These are phyloP conservation scores for Telmatochromis bifrenatus DNA, from an alignment of 2,113 vertebrate genomes.

Conservation along the genomic window DNA sequence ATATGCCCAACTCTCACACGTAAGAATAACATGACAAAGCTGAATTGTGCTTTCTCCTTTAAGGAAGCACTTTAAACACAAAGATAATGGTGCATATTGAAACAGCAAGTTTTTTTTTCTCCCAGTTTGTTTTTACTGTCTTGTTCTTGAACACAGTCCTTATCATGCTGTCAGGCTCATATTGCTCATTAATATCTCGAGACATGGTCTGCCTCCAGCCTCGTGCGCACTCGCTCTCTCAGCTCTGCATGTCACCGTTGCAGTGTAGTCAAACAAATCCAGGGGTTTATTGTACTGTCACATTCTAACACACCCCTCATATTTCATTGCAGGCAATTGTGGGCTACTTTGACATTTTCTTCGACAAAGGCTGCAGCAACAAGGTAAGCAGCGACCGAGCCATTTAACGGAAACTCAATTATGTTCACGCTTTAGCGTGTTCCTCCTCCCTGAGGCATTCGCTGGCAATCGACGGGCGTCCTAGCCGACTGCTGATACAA, in stretches of 20 bases:
- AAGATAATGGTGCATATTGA: not conserved
- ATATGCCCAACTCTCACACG: not conserved
- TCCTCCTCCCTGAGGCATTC: constrained; percentile 62
- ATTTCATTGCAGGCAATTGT: constrained; percentile 83
- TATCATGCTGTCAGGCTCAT: not conserved
- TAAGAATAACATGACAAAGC: not conserved
- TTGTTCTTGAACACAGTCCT: not conserved
- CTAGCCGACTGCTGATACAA: constrained; percentile 69
- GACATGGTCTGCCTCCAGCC: not conserved
- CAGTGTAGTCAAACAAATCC: constrained; percentile 46
- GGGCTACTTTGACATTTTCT: constrained; percentile 94
- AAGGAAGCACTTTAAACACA: not conserved
- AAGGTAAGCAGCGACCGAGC: constrained; percentile 74
- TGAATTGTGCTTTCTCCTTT: not conserved
- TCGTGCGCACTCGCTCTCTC: not conserved
- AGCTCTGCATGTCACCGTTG: not conserved
- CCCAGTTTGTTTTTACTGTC: not conserved
- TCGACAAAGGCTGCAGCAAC: constrained; percentile 84
- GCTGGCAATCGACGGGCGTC: constrained; percentile 43
- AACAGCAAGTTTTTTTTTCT: not conserved
- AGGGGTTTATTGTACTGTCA: constrained; percentile 58
- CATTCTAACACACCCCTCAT: constrained; percentile 58
- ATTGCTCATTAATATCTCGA: constrained; percentile 9
- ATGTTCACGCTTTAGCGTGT: constrained; percentile 57
- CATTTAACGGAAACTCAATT: constrained; percentile 70